Evolutionary conservation across 2,113 vertebrate genomes (phyloP).

Genomic region (Caloenas nicobarica): DNA sequence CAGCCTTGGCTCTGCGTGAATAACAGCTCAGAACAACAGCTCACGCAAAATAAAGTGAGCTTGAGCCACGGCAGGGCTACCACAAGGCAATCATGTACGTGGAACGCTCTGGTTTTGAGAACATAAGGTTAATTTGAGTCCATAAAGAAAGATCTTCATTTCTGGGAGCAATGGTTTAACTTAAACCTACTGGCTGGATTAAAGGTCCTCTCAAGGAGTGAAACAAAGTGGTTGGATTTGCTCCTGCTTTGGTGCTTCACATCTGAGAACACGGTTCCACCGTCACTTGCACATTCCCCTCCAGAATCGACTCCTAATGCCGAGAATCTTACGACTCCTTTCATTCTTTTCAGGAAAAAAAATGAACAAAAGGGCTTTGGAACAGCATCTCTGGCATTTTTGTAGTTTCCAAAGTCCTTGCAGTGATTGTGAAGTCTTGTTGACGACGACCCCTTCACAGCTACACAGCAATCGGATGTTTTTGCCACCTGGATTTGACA

Average conservation of each 20-base stretch:
- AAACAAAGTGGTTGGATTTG: not conserved
- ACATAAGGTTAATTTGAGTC: not conserved
- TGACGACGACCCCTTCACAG: not conserved
- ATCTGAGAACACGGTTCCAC: not conserved
- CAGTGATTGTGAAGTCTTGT: rapidly evolving
- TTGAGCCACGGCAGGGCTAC: not conserved
- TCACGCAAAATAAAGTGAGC: not conserved
- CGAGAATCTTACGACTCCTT: not conserved
- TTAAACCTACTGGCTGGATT: not conserved
- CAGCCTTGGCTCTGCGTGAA: not conserved
- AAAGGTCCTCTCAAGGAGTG: not conserved
- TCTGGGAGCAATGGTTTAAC: not conserved
- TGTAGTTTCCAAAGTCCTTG: not conserved
- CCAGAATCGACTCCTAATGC: not conserved
- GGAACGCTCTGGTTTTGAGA: not conserved
- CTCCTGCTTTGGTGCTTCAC: not conserved
- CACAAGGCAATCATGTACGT: not conserved
- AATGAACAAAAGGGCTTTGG: not conserved
- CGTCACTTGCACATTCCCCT: not conserved
- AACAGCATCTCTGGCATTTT: not conserved
- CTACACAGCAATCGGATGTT: no score
- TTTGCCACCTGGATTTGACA: not conserved
- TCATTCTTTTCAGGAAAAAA: not conserved
- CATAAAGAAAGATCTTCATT: not conserved
- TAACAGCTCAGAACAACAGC: not conserved